phyloP scores from a whole-genome alignment of 1,140 invertebrate genomes.

The Drosophila takahashii region DNA sequence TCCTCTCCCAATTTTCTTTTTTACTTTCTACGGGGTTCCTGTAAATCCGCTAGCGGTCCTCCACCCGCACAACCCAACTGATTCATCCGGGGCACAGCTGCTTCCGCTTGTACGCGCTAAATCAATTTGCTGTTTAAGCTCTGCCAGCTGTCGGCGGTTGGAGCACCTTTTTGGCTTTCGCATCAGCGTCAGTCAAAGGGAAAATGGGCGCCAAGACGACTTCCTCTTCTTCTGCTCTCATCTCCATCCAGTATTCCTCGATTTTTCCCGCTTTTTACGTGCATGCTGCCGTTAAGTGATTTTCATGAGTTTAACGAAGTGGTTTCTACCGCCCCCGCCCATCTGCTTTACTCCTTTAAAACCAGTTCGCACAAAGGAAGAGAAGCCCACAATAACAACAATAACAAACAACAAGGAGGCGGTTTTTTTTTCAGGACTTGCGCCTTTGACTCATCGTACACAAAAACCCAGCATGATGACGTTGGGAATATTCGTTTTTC shows the following conservation, averaged over 20 bases:
- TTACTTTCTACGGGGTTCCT: neutral
- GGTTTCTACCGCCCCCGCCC: conserved; percentile 27
- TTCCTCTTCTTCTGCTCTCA: conserved; percentile 1
- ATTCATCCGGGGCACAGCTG: conserved; percentile 52
- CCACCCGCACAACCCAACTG: conserved; percentile 22
- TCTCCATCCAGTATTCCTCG: neutral
- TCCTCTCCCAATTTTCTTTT: neutral
- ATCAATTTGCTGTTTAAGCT: conserved; percentile 79
- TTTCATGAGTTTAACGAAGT: conserved; percentile 82
- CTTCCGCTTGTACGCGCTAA: conserved; percentile 81
- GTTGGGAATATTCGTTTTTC: conserved; percentile 25
- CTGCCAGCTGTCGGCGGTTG: conserved; percentile 47
- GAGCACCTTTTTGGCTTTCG: conserved; percentile 68
- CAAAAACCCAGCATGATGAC: conserved; percentile 31
- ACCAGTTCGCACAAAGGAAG: conserved; percentile 33
- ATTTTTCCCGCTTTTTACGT: conserved; percentile 37
- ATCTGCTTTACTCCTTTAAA: conserved; percentile 5
- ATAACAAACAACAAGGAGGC: conserved; percentile 47
- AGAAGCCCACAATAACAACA: conserved; percentile 61
- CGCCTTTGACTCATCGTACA: conserved; percentile 47
- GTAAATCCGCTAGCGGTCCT: conserved; percentile 25
- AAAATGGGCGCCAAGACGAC: conserved; percentile 52
- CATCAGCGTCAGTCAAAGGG: conserved; percentile 63
- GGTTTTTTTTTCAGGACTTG: conserved; percentile 11
- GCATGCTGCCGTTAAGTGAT: conserved; percentile 75